These are phyloP conservation scores for Orgyia antiqua DNA, from an alignment of 2,888 invertebrate species.

Conservation along the genomic window DNA sequence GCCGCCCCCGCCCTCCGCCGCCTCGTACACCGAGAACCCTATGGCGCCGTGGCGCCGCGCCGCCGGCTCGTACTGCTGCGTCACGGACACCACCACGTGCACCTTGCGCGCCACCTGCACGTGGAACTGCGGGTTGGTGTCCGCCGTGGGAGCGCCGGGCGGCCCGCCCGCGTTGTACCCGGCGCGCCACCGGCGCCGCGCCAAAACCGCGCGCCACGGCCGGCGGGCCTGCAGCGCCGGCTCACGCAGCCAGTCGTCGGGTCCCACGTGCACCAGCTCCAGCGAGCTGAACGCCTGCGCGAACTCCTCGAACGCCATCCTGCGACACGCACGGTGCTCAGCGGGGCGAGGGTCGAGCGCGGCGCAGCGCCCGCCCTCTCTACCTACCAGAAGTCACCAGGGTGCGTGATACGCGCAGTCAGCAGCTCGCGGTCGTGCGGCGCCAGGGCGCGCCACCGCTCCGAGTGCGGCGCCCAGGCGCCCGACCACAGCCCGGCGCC, in stretches of 20 bases:
- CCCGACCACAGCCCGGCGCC: conserved; percentile 82
- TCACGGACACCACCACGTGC: conserved; percentile 85
- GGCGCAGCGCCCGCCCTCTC: not conserved
- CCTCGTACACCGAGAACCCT: conserved; percentile 85
- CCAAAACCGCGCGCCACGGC: conserved; percentile 84
- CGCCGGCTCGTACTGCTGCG: conserved; percentile 79
- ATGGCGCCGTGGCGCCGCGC: conserved; percentile 76
- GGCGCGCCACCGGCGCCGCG: conserved; percentile 82
- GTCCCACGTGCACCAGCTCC: conserved; percentile 86
- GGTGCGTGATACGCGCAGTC: conserved; percentile 69
- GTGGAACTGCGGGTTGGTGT: conserved; percentile 85
- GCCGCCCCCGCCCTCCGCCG: conserved; percentile 61
- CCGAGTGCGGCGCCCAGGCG: conserved; percentile 83
- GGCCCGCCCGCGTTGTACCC: conserved; percentile 85
- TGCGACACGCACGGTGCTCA: conserved; percentile 34
- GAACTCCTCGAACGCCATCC: conserved; percentile 86
- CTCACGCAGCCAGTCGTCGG: conserved; percentile 86
- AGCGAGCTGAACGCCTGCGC: conserved; percentile 81
- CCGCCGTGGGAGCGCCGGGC: conserved; percentile 81
- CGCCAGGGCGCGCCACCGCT: conserved; percentile 83
- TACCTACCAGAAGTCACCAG: conserved; percentile 39
- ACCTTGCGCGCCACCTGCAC: conserved; percentile 83
- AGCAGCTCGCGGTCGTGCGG: conserved; percentile 79
- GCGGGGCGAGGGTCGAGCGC: too few species aligned
- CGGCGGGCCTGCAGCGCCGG: conserved; percentile 81